Percentiles rank a stretch among this genome's conserved stretches.
Evolutionary conservation across 2,113 vertebrate species (phyloP).

Genomic region (Xenus cinereus): DNA sequence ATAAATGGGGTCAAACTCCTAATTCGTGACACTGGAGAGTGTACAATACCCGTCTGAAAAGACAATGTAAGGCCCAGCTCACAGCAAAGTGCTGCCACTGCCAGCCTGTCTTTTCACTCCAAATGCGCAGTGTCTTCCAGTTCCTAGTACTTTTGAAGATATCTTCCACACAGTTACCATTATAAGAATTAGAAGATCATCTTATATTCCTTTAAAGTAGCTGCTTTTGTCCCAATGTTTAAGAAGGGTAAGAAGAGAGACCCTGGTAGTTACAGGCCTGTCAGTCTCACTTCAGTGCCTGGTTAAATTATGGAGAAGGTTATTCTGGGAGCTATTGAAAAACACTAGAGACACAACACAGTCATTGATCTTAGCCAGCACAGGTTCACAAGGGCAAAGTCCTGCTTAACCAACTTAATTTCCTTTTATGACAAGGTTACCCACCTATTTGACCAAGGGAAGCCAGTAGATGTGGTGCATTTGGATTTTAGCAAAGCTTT

Average conservation of each 20-base stretch:
- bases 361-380: neutral
- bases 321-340: neutral
- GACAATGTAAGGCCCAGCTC: neutral
- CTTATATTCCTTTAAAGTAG: neutral
- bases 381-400: neutral
- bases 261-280: neutral
- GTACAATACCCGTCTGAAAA: neutral
- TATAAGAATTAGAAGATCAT: neutral
- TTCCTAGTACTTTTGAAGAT: neutral
- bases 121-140: neutral
- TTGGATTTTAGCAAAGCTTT: neutral
- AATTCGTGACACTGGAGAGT: neutral
- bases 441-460: neutral
- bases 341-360: neutral
- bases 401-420: neutral
- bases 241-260: neutral
- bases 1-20: neutral
- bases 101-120: neutral
- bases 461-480: too few species aligned
- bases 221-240: neutral
- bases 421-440: neutral
- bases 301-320: neutral
- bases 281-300: neutral
- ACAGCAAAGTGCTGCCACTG: neutral
- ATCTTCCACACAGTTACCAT: neutral